Conservation (phyloP, 1,140 invertebrate genomes). For the Zelostemma sp. region DNA sequence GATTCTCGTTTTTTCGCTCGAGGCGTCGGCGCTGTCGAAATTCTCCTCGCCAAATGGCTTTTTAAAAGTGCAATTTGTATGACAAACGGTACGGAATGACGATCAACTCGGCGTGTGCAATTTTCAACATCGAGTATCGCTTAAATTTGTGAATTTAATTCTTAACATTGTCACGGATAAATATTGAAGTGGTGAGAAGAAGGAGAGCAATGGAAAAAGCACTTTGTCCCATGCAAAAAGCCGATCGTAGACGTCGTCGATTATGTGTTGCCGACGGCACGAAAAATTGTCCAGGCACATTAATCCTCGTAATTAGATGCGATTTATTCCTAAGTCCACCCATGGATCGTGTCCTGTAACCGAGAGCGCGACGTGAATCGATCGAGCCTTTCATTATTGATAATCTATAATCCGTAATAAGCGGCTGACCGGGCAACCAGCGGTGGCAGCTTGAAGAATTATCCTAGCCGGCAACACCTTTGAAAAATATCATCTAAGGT, state of each 20-base stretch:
- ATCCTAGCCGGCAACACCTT: constrained; percentile 43
- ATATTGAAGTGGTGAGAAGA: no score
- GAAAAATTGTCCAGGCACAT: constrained; percentile 58
- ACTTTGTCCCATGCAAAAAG: constrained; percentile 4
- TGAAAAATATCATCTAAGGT: constrained; percentile 33
- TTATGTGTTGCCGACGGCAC: constrained; percentile 29
- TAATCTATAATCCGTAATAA: constrained; percentile 68
- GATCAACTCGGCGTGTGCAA: no score
- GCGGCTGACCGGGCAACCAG: constrained; percentile 38
- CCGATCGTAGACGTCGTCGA: constrained; percentile 24
- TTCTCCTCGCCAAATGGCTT: not conserved
- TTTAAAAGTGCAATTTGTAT: no score
- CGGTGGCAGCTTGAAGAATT: constrained; percentile 64
- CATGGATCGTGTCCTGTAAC: constrained; percentile 43
- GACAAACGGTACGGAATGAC: no score
- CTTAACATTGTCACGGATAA: no score
- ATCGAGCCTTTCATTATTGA: constrained; percentile 64
- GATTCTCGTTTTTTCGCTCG: constrained; percentile 5
- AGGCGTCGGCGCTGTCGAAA: constrained; percentile 12
- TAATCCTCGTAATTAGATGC: constrained; percentile 66
- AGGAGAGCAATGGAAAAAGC: not conserved
- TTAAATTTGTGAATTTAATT: no score
- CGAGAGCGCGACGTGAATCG: constrained; percentile 41
- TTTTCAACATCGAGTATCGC: no score
- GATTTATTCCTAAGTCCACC: constrained; percentile 58